Percentiles rank a stretch among this genome's conserved stretches.
Evolutionary conservation across 1,140 invertebrate genomes (phyloP).

Genomic region (Diuraphis noxia): DNA sequence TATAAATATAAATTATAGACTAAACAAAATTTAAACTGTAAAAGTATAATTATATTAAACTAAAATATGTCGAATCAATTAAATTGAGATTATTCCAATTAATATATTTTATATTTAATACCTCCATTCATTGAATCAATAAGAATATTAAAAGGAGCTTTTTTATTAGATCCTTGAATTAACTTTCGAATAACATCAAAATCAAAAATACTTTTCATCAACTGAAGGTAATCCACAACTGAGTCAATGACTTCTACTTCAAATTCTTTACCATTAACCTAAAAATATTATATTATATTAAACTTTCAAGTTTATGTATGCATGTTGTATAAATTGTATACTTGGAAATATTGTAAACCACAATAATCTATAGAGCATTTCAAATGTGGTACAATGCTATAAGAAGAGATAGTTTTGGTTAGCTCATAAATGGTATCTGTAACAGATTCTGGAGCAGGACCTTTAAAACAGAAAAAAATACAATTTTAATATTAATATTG

Average conservation of each 20-base stretch:
- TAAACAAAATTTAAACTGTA: background rate
- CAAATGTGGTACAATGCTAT: constrained; percentile 78
- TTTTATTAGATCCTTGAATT: constrained; percentile 68
- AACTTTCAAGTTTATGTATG: background rate
- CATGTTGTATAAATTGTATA: constrained; percentile 58
- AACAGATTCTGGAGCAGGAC: constrained; percentile 88
- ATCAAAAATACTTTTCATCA: constrained; percentile 98
- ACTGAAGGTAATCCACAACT: constrained; percentile 83
- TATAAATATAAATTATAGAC: background rate
- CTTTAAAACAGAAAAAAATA: constrained; percentile 57
- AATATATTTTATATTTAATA: constrained; percentile 58
- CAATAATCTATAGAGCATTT: constrained; percentile 76
- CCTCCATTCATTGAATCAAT: constrained; percentile 95
- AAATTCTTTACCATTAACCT: constrained; percentile 76
- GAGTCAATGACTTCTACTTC: constrained; percentile 90
- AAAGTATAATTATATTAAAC: background rate
- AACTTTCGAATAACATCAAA: constrained; percentile 80
- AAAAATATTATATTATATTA: constrained; percentile 50
- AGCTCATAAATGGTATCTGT: constrained; percentile 88
- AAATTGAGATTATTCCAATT: background rate
- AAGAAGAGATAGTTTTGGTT: constrained; percentile 77
- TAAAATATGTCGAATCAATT: background rate
- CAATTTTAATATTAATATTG: background rate
- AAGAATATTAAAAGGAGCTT: constrained; percentile 78
- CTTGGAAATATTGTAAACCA: constrained; percentile 66